phyloP scores from a whole-genome alignment of 2,797 vertebrate species.

The Naso thynnoides region DNA sequence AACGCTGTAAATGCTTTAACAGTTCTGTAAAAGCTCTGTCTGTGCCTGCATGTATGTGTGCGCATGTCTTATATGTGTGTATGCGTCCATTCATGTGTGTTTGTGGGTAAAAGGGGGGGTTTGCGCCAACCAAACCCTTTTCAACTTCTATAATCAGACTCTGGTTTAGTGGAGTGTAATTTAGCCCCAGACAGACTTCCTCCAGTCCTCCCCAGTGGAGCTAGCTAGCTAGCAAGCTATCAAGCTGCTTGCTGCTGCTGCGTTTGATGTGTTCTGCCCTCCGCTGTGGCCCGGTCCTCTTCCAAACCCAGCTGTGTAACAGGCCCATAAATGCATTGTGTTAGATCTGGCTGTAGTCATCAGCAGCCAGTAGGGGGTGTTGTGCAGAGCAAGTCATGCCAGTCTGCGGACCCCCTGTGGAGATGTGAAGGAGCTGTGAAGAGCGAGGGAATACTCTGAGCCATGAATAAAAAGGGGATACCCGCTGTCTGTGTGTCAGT shows the following conservation, averaged over 20 bases:
- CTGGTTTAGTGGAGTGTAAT: conserved; percentile 84
- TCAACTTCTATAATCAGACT: conserved; percentile 85
- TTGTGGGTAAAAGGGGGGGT: conserved; percentile 73
- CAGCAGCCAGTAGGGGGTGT: conserved; percentile 76
- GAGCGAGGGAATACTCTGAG: conserved; percentile 75
- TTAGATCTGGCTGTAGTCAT: conserved; percentile 51
- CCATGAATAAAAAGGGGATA: conserved; percentile 76
- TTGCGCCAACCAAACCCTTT: conserved; percentile 80
- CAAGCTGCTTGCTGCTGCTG: conserved; percentile 59
- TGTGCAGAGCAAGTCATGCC: conserved; percentile 50
- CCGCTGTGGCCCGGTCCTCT: conserved; percentile 63
- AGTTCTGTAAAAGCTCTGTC: conserved; percentile 61
- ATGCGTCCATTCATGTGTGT: conserved; percentile 71
- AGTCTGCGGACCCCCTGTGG: conserved; percentile 75
- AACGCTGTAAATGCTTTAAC: conserved; percentile 73
- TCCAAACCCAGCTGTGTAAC: conserved; percentile 67
- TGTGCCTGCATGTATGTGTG: conserved; percentile 23
- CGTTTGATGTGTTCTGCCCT: conserved; percentile 72
- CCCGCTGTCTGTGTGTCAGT: conserved; percentile 51
- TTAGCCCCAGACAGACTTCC: conserved; percentile 83
- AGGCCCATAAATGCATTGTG: conserved; percentile 60
- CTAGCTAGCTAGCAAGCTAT: conserved; percentile 61
- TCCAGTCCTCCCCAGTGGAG: conserved; percentile 72
- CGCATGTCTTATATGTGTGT: conserved; percentile 12
- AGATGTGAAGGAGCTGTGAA: conserved; percentile 79